Evolutionary conservation across 1,140 invertebrate species (phyloP), one percentile per base, ranked within the genome.

Genomic region (Conus ventricosus): DNA sequence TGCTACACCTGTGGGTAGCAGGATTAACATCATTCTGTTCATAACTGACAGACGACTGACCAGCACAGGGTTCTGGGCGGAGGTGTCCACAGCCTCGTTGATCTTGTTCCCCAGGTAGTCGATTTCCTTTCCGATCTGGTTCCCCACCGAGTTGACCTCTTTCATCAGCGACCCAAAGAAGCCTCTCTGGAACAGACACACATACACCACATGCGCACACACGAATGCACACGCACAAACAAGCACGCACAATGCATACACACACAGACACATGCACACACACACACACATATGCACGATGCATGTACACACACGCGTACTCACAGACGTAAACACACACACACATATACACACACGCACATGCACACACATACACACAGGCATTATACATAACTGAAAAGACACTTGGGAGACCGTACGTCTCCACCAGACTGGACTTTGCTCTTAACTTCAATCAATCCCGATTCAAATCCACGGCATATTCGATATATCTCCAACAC

Each of bases 131-230:
- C 90, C 87, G 4, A 91, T 51, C 82, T 89, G 86, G 53, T 89
- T 90, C 23, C 91, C 91, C 54, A 91, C 17, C 6, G 60, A 83
- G 57, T 92, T 89, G 39, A 92, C 84, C 75, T 91, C 91, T 57
- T 91, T 91, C 84, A 88, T 89, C 8, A 93, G 51, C 0, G 87
- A 90, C 27, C 89, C 89, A 53, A 93, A 89, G 0, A 93, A 55
- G 20, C 92, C 92, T 81, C 83, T 90, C 91, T 93, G 87, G 1
- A 91, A 90, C 20, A 75, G 54, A 51, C 75, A 86, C 75, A 84
- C 51, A 89, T 10, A 15, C 67, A 53, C 63, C 63, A 86, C 84
- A 86, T 27, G 23, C 17, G 1, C 27, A 15, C 20, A 5, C 0
- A n/a, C 54, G 11, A 5, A n/a, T 60, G 27, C 23, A 5, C 53